These are phyloP conservation scores for Oopsacas minuta DNA, from an alignment of 37 sponge, comb jelly and placozoan genomes.

Conservation along the genomic window DNA sequence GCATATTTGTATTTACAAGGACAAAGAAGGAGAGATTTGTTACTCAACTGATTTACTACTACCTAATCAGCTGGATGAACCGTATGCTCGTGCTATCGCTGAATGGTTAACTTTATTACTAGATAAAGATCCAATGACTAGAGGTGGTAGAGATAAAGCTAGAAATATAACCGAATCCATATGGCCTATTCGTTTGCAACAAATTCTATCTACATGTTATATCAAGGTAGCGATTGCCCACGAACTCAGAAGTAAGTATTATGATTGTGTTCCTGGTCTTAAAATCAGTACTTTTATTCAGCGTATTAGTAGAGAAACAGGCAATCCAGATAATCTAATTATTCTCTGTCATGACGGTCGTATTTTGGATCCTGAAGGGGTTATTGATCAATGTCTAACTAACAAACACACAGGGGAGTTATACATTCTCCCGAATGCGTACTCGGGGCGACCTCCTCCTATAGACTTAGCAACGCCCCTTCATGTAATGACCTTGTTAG, in stretches of 20 bases:
- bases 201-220: neutral
- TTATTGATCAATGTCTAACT: neutral
- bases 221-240: neutral
- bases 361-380: neutral
- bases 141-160: neutral
- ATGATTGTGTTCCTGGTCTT: neutral
- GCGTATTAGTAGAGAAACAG: neutral
- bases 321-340: neutral
- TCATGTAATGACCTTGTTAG: neutral
- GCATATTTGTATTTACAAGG: neutral
- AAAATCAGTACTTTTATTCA: neutral
- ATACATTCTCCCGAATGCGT: neutral
- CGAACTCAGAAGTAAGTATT: neutral
- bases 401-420: constrained; percentile 1
- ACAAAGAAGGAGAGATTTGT: neutral
- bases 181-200: neutral
- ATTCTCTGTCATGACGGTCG: neutral
- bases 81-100: neutral
- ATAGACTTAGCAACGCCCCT: neutral
- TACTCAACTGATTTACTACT: neutral
- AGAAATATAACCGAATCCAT: neutral
- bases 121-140: neutral
- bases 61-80: neutral
- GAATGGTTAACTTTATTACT: neutral
- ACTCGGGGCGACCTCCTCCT: neutral